Evolutionary conservation across 2,113 vertebrate genomes (phyloP).

Genomic region (rabbit (Oryctolagus cuniculus)): DNA sequence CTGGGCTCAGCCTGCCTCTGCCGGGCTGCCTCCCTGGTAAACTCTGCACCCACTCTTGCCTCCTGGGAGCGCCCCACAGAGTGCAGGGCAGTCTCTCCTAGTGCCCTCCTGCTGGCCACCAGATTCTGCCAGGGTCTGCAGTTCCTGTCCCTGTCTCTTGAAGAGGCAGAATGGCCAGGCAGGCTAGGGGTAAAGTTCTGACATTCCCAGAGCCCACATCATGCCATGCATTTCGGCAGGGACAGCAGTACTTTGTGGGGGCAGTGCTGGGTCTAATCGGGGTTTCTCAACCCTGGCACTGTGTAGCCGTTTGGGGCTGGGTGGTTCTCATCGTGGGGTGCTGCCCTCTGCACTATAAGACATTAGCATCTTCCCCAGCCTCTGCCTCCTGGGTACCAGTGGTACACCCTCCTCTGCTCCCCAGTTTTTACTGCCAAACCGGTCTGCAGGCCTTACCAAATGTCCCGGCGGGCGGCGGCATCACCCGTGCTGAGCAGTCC

Average conservation of each 20-base stretch:
- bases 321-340: background rate
- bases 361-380: too few relatives aligned
- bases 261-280: background rate
- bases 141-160: background rate
- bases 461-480: accelerated
- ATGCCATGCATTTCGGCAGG: background rate
- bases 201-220: background rate
- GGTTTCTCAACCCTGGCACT: background rate
- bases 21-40: background rate
- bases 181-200: background rate
- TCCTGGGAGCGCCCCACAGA: background rate
- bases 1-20: background rate
- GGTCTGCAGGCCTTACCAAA: accelerated
- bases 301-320: background rate
- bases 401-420: too few relatives aligned
- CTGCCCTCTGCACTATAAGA: accelerated
- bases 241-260: background rate
- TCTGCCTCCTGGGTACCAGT: background rate
- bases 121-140: background rate
- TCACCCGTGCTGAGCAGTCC: background rate
- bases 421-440: background rate
- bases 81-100: background rate
- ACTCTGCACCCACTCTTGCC: background rate
- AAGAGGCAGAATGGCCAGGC: background rate
- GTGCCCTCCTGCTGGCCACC: background rate